Conservation (phyloP, 1,140 invertebrate genomes). For the Vanessa atalanta region DNA sequence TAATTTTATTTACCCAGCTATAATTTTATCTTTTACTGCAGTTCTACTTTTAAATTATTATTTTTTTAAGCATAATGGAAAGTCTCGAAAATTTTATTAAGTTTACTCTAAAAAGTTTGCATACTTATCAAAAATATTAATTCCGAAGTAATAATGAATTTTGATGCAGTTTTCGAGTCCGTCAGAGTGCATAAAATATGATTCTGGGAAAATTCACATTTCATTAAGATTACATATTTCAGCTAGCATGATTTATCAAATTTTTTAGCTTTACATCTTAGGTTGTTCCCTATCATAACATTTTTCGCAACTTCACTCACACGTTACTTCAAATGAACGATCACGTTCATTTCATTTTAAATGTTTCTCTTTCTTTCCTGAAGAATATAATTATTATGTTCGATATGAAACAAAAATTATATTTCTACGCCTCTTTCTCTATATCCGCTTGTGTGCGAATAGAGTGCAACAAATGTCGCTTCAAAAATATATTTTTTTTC, state of each 20-base stretch:
- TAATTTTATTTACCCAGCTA: too few species aligned
- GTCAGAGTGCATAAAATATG: too few species aligned
- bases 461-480: constrained; percentile 29
- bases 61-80: too few species aligned
- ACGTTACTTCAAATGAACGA: constrained; percentile 62
- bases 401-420: constrained; percentile 15
- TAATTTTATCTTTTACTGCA: too few species aligned
- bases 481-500: constrained; percentile 10
- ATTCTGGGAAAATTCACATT: too few species aligned
- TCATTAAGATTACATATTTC: neutral
- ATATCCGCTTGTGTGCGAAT: constrained; percentile 30
- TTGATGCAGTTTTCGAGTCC: too few species aligned
- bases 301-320: constrained; percentile 40
- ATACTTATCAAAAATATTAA: too few species aligned
- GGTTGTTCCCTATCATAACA: constrained; percentile 19
- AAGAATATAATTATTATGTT: constrained; percentile 7
- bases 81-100: too few species aligned
- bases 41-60: too few species aligned
- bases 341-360: constrained; percentile 48
- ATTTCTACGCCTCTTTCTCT: constrained; percentile 34
- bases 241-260: constrained; percentile 30
- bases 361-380: constrained; percentile 26
- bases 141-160: too few species aligned
- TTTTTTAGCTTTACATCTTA: constrained; percentile 31
- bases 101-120: too few species aligned